These are phyloP conservation scores for Aleiodes testaceus DNA, from an alignment of 2,888 invertebrate species.

Conservation along the genomic window DNA sequence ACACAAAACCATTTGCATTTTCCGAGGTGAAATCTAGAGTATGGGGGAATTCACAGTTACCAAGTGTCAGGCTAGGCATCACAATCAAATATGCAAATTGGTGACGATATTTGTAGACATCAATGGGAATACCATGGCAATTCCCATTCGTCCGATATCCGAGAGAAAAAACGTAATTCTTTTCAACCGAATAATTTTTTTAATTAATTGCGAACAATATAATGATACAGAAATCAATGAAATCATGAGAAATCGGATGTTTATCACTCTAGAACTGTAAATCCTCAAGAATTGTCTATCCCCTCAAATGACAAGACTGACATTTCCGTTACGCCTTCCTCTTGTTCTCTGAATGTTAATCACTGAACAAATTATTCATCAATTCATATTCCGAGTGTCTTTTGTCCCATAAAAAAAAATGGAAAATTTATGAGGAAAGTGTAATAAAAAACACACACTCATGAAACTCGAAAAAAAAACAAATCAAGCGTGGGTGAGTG, in stretches of 20 bases:
- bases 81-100: constrained; percentile 69
- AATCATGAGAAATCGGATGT: not conserved
- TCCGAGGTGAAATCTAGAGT: constrained; percentile 31
- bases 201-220: too few species aligned
- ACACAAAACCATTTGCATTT: constrained; percentile 52
- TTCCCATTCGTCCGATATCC: constrained; percentile 24
- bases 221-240: too few species aligned
- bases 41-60: constrained; percentile 56
- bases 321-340: constrained; percentile 35
- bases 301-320: constrained; percentile 8
- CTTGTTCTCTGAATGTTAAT: constrained; percentile 37
- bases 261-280: constrained; percentile 1
- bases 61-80: constrained; percentile 48
- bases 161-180: not conserved
- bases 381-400: constrained; percentile 21
- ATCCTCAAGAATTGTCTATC: not conserved
- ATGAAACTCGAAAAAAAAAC: not conserved
- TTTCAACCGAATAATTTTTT: not conserved
- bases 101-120: constrained; percentile 58
- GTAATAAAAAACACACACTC: not conserved
- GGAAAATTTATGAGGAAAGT: not conserved
- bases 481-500: constrained; percentile 37
- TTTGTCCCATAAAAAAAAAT: constrained; percentile 15
- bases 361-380: constrained; percentile 38
- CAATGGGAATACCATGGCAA: constrained; percentile 38